A percentile compares a stretch with the other conserved stretches of the same genome.
These are phyloP conservation scores for Hoplodrina ambigua DNA, from an alignment of 2,888 invertebrate genomes.

Conservation along the genomic window DNA sequence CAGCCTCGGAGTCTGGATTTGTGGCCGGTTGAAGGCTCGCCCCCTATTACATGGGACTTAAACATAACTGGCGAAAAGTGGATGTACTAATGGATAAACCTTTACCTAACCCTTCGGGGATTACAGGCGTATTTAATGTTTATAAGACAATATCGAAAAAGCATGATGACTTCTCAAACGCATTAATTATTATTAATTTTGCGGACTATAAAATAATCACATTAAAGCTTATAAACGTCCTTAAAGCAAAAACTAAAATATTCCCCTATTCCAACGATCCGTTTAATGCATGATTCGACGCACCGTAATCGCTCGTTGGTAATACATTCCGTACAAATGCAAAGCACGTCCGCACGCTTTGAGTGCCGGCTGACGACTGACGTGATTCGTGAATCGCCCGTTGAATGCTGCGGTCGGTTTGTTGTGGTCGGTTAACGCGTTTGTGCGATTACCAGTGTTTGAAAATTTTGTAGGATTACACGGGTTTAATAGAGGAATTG, in stretches of 20 bases:
- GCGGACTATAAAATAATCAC: no score
- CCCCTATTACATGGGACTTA: no score
- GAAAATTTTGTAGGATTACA: constrained; percentile 4
- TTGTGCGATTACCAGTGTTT: constrained; percentile 6
- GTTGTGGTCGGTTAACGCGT: constrained; percentile 14
- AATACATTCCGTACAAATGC: constrained; percentile 41
- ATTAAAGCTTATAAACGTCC: no score
- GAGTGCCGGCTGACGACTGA: constrained; percentile 33
- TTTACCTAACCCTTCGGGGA: no score
- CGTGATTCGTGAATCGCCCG: constrained; percentile 27
- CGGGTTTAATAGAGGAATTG: background rate
- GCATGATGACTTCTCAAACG: background rate
- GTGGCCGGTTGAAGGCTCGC: no score
- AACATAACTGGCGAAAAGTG: no score
- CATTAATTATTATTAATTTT: no score
- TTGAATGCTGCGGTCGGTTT: constrained; percentile 32
- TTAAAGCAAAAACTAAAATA: background rate
- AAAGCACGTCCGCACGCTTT: constrained; percentile 43
- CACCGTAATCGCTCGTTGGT: constrained; percentile 26
- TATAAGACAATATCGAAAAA: background rate
- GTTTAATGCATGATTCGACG: constrained; percentile 32
- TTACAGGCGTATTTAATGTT: no score
- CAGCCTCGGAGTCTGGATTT: no score
- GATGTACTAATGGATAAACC: no score
- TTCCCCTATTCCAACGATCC: background rate